Evolutionary conservation across 2,113 vertebrate species (phyloP).

Genomic region (Cyprinus carpio): DNA sequence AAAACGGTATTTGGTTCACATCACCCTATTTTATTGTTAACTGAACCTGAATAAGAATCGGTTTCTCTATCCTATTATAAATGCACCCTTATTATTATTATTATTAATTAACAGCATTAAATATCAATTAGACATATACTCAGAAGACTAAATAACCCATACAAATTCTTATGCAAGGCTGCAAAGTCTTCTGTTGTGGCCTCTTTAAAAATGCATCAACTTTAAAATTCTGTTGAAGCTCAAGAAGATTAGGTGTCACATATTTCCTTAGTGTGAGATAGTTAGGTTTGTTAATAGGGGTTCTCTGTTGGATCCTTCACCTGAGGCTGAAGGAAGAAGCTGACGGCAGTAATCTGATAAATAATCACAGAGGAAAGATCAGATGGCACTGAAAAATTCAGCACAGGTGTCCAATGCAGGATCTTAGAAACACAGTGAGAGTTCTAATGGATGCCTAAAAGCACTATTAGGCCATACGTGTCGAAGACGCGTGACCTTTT

Average conservation of each 20-base stretch:
- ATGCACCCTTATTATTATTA: not conserved
- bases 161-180: not conserved
- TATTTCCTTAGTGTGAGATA: not conserved
- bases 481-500: not conserved
- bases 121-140: not conserved
- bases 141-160: not conserved
- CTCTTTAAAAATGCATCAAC: slow-evolving; percentile 22
- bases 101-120: not conserved
- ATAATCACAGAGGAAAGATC: slow-evolving; percentile 68
- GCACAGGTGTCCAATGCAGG: slow-evolving; percentile 58
- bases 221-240: not conserved
- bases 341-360: slow-evolving; percentile 52
- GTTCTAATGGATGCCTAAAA: not conserved
- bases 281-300: slow-evolving; percentile 2
- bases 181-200: not conserved
- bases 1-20: not conserved
- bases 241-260: slow-evolving; percentile 5
- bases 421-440: slow-evolving; percentile 35
- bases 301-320: not conserved
- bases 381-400: slow-evolving; percentile 76
- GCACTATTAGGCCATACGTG: not conserved
- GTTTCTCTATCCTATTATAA: not conserved
- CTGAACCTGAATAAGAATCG: not conserved
- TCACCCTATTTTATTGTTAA: not conserved
- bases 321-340: slow-evolving; percentile 18